phyloP scores from a whole-genome alignment of 2,113 vertebrate species.

The Gavia stellata region DNA sequence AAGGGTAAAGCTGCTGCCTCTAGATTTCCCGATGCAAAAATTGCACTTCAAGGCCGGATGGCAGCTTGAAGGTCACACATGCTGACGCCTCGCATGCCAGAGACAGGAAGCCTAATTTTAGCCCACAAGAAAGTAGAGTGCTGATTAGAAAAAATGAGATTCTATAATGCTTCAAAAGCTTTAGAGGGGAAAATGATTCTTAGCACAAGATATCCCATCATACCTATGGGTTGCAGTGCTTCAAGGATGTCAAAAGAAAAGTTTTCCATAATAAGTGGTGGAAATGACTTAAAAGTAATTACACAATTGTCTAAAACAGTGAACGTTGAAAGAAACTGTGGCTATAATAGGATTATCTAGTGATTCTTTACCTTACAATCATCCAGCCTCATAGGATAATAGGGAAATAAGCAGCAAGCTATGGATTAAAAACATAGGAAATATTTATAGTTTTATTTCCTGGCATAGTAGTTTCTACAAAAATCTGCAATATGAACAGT shows the following conservation, averaged over 20 bases:
- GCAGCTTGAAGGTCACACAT: slow-evolving; percentile 64
- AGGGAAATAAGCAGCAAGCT: neutral
- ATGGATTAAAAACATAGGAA: neutral
- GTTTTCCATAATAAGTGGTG: slow-evolving; percentile 9
- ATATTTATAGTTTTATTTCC: neutral
- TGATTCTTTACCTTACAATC: slow-evolving; percentile 1
- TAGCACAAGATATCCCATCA: slow-evolving; percentile 26
- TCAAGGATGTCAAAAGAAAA: slow-evolving; percentile 27
- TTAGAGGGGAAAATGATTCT: slow-evolving; percentile 47
- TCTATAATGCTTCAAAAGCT: slow-evolving; percentile 52
- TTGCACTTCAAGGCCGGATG: slow-evolving; percentile 62
- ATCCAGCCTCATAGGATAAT: neutral
- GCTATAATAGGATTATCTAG: slow-evolving; percentile 16
- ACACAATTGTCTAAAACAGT: slow-evolving; percentile 18
- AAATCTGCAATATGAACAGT: neutral
- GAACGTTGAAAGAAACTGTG: slow-evolving; percentile 7
- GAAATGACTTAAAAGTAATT: slow-evolving; percentile 47
- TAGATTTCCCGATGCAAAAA: slow-evolving; percentile 62
- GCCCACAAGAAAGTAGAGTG: slow-evolving; percentile 35
- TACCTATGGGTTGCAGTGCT: slow-evolving; percentile 8
- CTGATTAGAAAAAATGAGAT: slow-evolving; percentile 63
- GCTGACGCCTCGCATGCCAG: slow-evolving; percentile 40
- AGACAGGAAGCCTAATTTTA: slow-evolving; percentile 65
- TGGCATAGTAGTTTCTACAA: neutral
- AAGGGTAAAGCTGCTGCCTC: slow-evolving; percentile 48